Evolutionary conservation across 1,140 invertebrate species (phyloP).

Genomic region (Sycobia sp.): DNA sequence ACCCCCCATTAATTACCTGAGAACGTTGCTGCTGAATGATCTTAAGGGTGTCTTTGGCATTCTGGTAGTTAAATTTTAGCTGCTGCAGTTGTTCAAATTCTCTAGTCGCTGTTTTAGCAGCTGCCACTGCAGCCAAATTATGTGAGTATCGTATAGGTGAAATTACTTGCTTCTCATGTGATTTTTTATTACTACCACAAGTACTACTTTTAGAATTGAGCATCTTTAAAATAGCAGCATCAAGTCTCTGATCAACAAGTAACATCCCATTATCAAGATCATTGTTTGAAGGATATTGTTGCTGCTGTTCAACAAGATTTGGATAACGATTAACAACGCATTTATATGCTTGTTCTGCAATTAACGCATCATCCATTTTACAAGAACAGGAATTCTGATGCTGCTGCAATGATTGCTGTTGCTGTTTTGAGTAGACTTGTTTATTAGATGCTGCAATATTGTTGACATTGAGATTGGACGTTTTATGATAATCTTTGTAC

Average conservation of each 20-base stretch:
- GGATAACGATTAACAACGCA: conserved; percentile 46
- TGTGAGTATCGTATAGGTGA: conserved; percentile 54
- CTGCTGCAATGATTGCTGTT: conserved; percentile 39
- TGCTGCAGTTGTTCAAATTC: conserved; percentile 41
- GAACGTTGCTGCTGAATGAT: conserved; percentile 41
- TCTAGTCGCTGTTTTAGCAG: conserved; percentile 31
- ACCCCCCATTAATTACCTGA: too few relatives aligned
- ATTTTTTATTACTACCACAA: conserved; percentile 33
- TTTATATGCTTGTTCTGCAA: conserved; percentile 50
- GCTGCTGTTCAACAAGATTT: conserved; percentile 40
- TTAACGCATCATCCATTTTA: conserved; percentile 41
- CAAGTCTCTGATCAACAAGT: conserved; percentile 43
- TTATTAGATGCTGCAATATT: conserved; percentile 45
- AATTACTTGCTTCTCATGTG: conserved; percentile 43
- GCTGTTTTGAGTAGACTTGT: conserved; percentile 46
- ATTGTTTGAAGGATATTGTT: conserved; percentile 6
- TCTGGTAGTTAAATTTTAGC: conserved; percentile 52
- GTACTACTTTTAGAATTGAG: conserved; percentile 45
- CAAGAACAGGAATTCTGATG: conserved; percentile 38
- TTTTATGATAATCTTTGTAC: conserved; percentile 48
- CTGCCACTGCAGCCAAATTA: conserved; percentile 39
- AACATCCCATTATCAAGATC: conserved; percentile 5
- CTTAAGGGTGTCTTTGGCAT: conserved; percentile 45
- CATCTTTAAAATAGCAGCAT: conserved; percentile 49
- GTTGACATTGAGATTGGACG: conserved; percentile 40